Percentiles rank a stretch among this genome's conserved stretches.
Evolutionary conservation across 92 coral and sea anemone genomes (phyloP).

Genomic region (Micromussa lordhowensis): DNA sequence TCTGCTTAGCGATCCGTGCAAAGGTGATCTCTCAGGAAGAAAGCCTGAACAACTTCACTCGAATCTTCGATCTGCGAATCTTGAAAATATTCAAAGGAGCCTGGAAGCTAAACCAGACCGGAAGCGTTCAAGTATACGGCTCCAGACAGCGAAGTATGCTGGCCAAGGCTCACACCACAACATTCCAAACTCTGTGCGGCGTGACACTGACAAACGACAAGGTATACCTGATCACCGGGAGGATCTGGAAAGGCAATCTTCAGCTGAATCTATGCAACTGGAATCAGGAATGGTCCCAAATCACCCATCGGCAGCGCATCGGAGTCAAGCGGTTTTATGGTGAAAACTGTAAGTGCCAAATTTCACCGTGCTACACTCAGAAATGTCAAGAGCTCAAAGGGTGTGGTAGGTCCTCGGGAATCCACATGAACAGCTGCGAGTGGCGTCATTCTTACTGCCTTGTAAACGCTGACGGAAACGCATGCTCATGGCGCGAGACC

Average conservation of each 20-base stretch:
- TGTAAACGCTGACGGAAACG: constrained; percentile 47
- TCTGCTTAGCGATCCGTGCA: constrained; percentile 35
- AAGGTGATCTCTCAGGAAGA: constrained; percentile 34
- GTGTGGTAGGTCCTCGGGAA: constrained; percentile 18
- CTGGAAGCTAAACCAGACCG: constrained; percentile 15
- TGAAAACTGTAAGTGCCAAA: constrained; percentile 78
- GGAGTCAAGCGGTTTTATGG: constrained; percentile 79
- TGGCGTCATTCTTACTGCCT: constrained; percentile 79
- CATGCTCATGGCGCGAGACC: constrained; percentile 55
- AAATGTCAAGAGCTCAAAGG: constrained; percentile 18
- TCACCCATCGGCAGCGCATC: constrained; percentile 70
- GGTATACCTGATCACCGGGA: constrained; percentile 73
- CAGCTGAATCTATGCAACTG: constrained; percentile 74
- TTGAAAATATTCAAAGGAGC: constrained; percentile 73
- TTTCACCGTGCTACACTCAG: constrained; percentile 56
- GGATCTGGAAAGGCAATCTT: constrained; percentile 40
- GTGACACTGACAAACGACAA: constrained; percentile 48
- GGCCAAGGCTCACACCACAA: constrained; percentile 56
- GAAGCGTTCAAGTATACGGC: constrained; percentile 25
- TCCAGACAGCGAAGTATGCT: constrained; percentile 36
- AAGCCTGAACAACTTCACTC: background rate
- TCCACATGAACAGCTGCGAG: constrained; percentile 55
- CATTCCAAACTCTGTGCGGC: constrained; percentile 44
- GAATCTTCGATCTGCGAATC: constrained; percentile 62
- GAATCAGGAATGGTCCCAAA: constrained; percentile 70